phyloP scores from a whole-genome alignment of 2,888 invertebrate species.

The Monochamus alternatus region DNA sequence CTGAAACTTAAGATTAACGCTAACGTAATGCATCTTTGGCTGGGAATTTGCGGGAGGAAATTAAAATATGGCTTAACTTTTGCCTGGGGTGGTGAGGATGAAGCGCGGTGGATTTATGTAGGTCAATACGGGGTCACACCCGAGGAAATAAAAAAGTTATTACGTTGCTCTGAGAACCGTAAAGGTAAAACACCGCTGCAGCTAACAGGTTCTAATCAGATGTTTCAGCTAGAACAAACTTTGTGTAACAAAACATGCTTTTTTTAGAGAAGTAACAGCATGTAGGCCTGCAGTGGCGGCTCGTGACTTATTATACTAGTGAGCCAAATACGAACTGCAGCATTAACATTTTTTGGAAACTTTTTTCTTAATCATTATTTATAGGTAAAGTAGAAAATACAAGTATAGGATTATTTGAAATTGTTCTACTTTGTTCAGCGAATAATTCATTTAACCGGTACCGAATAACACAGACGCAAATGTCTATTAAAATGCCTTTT shows the following conservation, averaged over 20 bases:
- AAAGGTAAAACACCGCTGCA: constrained; percentile 16
- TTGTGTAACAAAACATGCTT: background rate
- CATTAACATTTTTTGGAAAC: no score
- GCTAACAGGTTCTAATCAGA: background rate
- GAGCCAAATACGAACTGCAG: no score
- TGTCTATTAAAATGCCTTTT: no score
- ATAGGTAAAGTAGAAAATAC: no score
- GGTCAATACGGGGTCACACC: constrained; percentile 17
- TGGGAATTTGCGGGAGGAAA: constrained; percentile 26
- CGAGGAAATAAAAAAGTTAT: constrained; percentile 23
- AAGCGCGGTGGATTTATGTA: constrained; percentile 19
- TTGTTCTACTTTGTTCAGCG: no score
- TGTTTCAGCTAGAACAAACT: constrained; percentile 2
- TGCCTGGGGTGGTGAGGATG: background rate
- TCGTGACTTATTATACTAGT: background rate
- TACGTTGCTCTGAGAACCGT: constrained; percentile 12
- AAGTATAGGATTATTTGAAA: no score
- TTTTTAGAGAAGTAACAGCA: background rate
- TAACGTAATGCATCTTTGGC: constrained; percentile 29
- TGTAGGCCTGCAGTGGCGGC: background rate
- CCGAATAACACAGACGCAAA: no score
- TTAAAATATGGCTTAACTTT: constrained; percentile 32
- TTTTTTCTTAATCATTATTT: no score
- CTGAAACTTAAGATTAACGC: constrained; percentile 26
- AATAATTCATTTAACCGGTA: no score